Evolutionary conservation across 2,888 invertebrate species (phyloP).

Genomic region (Pyrrhosoma nymphula): DNA sequence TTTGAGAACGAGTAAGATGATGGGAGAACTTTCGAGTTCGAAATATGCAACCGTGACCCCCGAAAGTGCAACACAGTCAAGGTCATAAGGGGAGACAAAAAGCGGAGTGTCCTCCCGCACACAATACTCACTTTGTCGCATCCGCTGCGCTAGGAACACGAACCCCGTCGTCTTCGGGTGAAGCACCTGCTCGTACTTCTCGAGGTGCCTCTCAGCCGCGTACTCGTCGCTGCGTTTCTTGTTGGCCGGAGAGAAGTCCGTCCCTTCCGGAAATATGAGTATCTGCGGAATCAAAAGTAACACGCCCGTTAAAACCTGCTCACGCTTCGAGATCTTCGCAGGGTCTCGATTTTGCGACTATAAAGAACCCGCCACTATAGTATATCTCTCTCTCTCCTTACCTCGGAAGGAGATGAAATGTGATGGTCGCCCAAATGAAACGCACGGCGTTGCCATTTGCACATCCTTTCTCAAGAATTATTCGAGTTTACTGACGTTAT

Average conservation of each 20-base stretch:
- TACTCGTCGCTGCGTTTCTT: conserved; percentile 78
- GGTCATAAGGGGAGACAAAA: too few relatives aligned
- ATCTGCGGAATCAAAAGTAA: conserved; percentile 79
- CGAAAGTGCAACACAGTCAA: too few relatives aligned
- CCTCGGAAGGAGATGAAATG: too few relatives aligned
- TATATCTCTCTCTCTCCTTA: too few relatives aligned
- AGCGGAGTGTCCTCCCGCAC: neutral
- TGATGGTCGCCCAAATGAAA: too few relatives aligned
- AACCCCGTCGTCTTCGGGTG: conserved; percentile 94
- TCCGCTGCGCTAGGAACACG: conserved; percentile 78
- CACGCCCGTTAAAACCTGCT: neutral
- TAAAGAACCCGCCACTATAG: neutral
- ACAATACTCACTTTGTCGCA: conserved; percentile 78
- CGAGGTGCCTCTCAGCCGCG: conserved; percentile 77
- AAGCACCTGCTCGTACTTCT: conserved; percentile 86
- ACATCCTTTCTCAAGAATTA: too few relatives aligned
- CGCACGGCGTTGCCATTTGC: too few relatives aligned
- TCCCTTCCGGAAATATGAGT: conserved; percentile 86
- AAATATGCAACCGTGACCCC: too few relatives aligned
- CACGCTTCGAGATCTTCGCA: neutral
- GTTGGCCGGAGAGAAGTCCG: conserved; percentile 79
- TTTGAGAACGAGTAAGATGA: too few relatives aligned
- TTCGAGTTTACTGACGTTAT: too few relatives aligned
- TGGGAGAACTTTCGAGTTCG: too few relatives aligned
- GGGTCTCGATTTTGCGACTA: neutral